Percentiles rank a stretch among this genome's conserved stretches.
Evolutionary conservation across 2,113 vertebrate genomes (phyloP).

Genomic region (Saccopteryx bilineata): DNA sequence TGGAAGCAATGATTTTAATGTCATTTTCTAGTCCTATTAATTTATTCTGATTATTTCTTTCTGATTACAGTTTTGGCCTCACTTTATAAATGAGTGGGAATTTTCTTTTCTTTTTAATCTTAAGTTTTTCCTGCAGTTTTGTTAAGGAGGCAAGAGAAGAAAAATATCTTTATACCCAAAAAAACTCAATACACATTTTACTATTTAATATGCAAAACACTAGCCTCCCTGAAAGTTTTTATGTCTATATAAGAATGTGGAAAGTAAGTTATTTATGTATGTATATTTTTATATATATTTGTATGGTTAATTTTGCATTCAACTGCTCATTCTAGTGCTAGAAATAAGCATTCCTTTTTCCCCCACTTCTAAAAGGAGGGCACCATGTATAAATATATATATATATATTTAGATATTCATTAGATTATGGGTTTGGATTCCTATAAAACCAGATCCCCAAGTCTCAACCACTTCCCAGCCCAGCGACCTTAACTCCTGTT

Average conservation of each 20-base stretch:
- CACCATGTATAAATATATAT: not conserved
- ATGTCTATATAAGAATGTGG: not conserved
- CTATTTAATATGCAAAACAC: not conserved
- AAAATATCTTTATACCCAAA: not conserved
- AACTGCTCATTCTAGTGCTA: not conserved
- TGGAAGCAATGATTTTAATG: not conserved
- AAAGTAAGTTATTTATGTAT: not conserved
- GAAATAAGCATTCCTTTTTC: not conserved
- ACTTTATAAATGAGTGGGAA: not conserved
- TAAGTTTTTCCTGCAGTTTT: not conserved
- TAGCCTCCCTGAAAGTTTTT: not conserved
- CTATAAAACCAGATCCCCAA: not conserved
- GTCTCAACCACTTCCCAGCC: not conserved
- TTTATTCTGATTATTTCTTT: not conserved
- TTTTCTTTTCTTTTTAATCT: not conserved
- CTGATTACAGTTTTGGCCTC: not conserved
- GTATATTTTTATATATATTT: not conserved
- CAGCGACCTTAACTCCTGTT: not conserved
- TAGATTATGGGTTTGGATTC: not conserved
- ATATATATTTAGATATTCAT: not conserved
- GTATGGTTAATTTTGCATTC: not conserved
- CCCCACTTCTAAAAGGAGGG: not conserved
- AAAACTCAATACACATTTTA: not conserved
- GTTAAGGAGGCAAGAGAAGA: not conserved
- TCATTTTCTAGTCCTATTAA: not conserved